These are phyloP conservation scores for Himalopsyche anomala DNA, from an alignment of 2,888 invertebrate species.

Conservation along the genomic window DNA sequence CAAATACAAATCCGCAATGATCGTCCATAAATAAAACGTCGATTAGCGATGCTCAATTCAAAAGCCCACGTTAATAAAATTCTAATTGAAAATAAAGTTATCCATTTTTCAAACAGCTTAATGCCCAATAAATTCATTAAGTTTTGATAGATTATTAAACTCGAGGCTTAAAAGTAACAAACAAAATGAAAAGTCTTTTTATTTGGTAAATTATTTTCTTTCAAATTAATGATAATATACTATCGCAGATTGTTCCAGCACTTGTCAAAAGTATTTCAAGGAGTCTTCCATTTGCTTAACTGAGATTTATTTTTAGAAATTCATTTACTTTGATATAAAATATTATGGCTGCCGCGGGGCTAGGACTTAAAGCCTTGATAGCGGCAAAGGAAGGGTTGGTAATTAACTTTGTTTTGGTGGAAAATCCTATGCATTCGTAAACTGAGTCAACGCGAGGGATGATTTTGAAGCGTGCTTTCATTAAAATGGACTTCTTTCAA, in stretches of 20 bases:
- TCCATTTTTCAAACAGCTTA: too few relatives aligned
- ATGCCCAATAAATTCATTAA: too few relatives aligned
- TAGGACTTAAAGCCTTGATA: background rate
- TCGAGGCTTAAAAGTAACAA: too few relatives aligned
- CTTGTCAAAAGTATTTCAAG: background rate
- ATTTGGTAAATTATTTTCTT: too few relatives aligned
- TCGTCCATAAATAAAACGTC: too few relatives aligned
- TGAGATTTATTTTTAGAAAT: constrained; percentile 47
- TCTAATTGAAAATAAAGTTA: too few relatives aligned
- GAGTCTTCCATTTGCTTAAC: background rate
- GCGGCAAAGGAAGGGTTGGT: constrained; percentile 19
- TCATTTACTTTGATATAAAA: constrained; percentile 47
- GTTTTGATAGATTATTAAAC: too few relatives aligned
- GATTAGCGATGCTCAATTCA: too few relatives aligned
- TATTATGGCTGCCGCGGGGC: background rate
- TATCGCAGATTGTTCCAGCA: constrained; percentile 9
- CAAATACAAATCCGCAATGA: too few relatives aligned
- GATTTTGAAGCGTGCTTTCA: constrained; percentile 47
- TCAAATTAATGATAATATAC: background rate
- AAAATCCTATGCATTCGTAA: constrained; percentile 50
- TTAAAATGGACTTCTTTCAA: background rate
- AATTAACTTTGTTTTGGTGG: constrained; percentile 51
- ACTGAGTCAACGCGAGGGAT: constrained; percentile 6
- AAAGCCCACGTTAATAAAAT: too few relatives aligned
- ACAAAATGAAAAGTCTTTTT: too few relatives aligned